A percentile compares a stretch with the other conserved stretches of the same genome.
Conservation (phyloP, 2,113 vertebrate genomes). For the Pseudonaja textilis region DNA sequence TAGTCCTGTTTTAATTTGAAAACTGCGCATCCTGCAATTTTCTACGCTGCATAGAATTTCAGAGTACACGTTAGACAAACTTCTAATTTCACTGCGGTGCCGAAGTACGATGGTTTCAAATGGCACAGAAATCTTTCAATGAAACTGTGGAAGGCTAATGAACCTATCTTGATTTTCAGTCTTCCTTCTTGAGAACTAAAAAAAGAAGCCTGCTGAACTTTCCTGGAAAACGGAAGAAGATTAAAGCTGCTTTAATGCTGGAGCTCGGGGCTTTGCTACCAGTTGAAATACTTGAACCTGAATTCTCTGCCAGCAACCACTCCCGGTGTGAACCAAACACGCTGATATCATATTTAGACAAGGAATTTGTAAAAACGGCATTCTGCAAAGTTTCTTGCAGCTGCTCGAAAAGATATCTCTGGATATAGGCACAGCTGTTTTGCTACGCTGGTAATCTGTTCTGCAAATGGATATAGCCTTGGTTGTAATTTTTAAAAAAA, state of each 20-base stretch:
- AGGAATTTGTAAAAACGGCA: not conserved
- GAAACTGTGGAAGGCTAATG: not conserved
- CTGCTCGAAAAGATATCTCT: not conserved
- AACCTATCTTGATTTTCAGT: not conserved
- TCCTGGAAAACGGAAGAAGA: not conserved
- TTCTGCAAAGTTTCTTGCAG: not conserved
- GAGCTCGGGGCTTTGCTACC: too few species aligned
- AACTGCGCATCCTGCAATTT: not conserved
- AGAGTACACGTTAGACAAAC: not conserved
- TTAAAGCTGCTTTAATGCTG: not conserved
- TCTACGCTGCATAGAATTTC: not conserved
- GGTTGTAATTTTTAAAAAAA: not conserved
- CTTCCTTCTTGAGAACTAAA: not conserved
- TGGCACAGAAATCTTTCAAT: not conserved
- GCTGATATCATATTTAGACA: not conserved
- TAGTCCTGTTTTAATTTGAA: conserved; percentile 1
- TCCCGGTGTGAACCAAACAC: not conserved
- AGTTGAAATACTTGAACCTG: not conserved
- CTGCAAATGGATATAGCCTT: not conserved
- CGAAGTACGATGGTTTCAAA: not conserved
- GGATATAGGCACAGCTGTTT: not conserved
- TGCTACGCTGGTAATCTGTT: not conserved
- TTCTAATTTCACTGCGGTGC: not conserved
- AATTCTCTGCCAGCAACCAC: not conserved
- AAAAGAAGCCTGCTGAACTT: not conserved